A percentile compares a stretch with the other conserved stretches of the same genome.
These are phyloP conservation scores for Spodoptera littoralis DNA, from an alignment of 2,888 invertebrate genomes.

Conservation along the genomic window DNA sequence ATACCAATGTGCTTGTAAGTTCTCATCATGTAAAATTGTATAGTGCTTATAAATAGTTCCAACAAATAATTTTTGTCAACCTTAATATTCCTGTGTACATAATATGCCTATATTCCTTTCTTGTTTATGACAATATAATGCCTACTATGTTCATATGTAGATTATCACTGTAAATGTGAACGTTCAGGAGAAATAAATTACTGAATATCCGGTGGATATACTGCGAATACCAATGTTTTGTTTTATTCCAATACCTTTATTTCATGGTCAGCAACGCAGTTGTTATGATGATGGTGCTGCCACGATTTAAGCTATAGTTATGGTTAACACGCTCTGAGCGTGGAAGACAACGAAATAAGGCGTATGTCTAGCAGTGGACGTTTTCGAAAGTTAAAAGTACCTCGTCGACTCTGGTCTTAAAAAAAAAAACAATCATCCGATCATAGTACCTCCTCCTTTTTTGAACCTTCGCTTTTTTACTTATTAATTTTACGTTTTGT, in stretches of 20 bases:
- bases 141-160: constrained; percentile 86
- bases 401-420: no score
- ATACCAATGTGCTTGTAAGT: constrained; percentile 75
- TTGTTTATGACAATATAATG: constrained; percentile 84
- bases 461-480: no score
- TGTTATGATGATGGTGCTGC: no score
- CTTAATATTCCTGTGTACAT: constrained; percentile 80
- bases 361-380: no score
- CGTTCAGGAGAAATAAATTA: constrained; percentile 82
- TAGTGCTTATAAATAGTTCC: constrained; percentile 82
- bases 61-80: constrained; percentile 68
- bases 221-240: constrained; percentile 81
- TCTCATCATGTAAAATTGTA: constrained; percentile 82
- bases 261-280: constrained; percentile 1
- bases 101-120: constrained; percentile 78
- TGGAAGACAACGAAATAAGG: no score
- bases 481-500: no score
- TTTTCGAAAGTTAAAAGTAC: no score
- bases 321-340: no score
- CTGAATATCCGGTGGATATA: constrained; percentile 84
- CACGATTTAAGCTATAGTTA: no score
- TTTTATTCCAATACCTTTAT: constrained; percentile 71
- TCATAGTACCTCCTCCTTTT: no score
- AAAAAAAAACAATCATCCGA: no score
- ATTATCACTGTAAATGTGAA: constrained; percentile 83